Conservation (phyloP, 2,113 vertebrate genomes). For the Enhydra lutris region DNA sequence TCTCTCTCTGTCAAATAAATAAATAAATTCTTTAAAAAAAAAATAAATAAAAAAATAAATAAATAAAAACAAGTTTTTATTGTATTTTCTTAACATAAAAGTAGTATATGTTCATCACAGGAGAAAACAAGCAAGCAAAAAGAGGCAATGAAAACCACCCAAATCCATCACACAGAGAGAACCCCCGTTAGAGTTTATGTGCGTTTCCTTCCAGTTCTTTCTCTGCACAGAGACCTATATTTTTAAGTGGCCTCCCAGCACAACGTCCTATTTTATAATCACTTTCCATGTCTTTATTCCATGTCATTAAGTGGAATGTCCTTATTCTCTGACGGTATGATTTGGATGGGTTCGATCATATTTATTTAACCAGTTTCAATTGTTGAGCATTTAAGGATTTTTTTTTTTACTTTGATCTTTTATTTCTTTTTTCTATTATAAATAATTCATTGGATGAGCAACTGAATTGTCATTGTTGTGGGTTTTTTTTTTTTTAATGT, state of each 20-base stretch:
- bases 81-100: constrained; percentile 45
- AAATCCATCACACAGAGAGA: not conserved
- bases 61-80: constrained; percentile 22
- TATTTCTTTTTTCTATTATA: constrained; percentile 5
- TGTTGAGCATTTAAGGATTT: not conserved
- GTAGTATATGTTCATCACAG: not conserved
- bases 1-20: no score
- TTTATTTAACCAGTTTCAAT: not conserved
- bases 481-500: not conserved
- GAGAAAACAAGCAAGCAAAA: constrained; percentile 19
- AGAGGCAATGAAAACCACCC: not conserved
- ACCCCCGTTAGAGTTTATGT: not conserved
- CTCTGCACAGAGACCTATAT: not conserved
- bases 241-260: not conserved
- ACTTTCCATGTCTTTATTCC: not conserved
- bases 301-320: not conserved
- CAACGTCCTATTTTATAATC: not conserved
- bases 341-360: not conserved
- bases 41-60: no score
- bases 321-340: not conserved
- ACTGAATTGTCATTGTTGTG: constrained; percentile 15
- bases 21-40: no score
- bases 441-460: constrained; percentile 42
- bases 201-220: not conserved
- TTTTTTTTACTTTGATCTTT: constrained; percentile 29